phyloP scores from a whole-genome alignment of 2,888 invertebrate genomes.

The Rhagonycha lutea region DNA sequence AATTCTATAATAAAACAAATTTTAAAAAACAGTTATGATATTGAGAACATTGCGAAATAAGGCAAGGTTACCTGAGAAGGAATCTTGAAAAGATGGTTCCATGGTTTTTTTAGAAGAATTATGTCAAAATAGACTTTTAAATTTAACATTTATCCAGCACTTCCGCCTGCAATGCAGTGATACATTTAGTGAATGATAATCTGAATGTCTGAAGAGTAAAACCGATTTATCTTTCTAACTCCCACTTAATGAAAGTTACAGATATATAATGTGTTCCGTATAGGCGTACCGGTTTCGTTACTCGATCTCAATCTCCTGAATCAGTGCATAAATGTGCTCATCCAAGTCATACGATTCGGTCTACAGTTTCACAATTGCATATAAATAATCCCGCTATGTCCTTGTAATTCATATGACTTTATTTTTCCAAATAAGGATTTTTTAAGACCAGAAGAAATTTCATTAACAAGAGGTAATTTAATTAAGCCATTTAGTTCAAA shows the following conservation, averaged over 20 bases:
- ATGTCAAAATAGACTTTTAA: too few species aligned
- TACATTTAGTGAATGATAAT: too few species aligned
- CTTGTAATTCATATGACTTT: background rate
- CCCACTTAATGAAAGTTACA: background rate
- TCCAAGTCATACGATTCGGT: background rate
- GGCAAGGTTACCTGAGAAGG: too few species aligned
- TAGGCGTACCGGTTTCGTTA: background rate
- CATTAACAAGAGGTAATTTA: too few species aligned
- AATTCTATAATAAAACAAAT: too few species aligned
- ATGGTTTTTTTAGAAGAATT: too few species aligned
- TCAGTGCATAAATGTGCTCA: background rate
- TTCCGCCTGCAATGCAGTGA: too few species aligned
- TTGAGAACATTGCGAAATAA: too few species aligned
- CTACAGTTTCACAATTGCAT: background rate
- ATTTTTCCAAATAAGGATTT: background rate
- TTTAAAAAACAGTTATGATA: too few species aligned
- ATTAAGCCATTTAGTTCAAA: background rate
- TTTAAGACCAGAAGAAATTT: background rate
- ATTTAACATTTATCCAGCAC: too few species aligned
- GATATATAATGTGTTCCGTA: background rate
- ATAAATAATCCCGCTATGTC: background rate
- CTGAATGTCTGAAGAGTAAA: too few species aligned
- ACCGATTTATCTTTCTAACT: background rate
- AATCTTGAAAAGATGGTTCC: too few species aligned
- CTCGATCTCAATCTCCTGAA: background rate